Conservation (phyloP, 2,888 invertebrate species). For the Osmoderma eremita region DNA sequence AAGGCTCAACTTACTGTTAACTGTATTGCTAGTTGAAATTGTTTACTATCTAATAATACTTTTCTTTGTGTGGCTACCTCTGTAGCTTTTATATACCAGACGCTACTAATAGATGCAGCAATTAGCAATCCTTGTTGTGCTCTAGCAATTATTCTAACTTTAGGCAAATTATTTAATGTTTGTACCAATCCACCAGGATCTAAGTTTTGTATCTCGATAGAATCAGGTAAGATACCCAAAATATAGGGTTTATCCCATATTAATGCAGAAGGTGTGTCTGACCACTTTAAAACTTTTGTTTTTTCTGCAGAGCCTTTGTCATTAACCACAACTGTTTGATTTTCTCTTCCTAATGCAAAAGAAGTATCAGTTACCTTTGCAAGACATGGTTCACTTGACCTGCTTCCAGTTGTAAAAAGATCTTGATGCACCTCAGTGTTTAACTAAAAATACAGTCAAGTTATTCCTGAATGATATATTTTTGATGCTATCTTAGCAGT, state of each 20-base stretch:
- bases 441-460: constrained; percentile 51
- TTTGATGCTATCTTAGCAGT: too few species aligned
- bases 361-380: constrained; percentile 79
- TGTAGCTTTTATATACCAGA: constrained; percentile 87
- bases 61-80: constrained; percentile 86
- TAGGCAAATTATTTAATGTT: constrained; percentile 48
- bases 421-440: constrained; percentile 77
- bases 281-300: constrained; percentile 82
- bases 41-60: constrained; percentile 85
- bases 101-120: constrained; percentile 86
- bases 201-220: constrained; percentile 82
- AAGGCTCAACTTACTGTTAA: constrained; percentile 75
- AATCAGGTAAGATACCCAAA: constrained; percentile 83
- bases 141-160: constrained; percentile 76
- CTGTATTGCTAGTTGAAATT: constrained; percentile 93
- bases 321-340: constrained; percentile 86
- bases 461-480: constrained; percentile 4
- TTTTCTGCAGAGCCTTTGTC: constrained; percentile 75
- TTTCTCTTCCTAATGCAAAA: constrained; percentile 87
- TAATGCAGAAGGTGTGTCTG: constrained; percentile 77
- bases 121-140: constrained; percentile 84
- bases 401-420: constrained; percentile 83
- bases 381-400: constrained; percentile 84
- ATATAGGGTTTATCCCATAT: constrained; percentile 95
- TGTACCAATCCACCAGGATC: constrained; percentile 72